phyloP scores from a whole-genome alignment of 2,797 vertebrate genomes.

The Cyprinodon diabolis region DNA sequence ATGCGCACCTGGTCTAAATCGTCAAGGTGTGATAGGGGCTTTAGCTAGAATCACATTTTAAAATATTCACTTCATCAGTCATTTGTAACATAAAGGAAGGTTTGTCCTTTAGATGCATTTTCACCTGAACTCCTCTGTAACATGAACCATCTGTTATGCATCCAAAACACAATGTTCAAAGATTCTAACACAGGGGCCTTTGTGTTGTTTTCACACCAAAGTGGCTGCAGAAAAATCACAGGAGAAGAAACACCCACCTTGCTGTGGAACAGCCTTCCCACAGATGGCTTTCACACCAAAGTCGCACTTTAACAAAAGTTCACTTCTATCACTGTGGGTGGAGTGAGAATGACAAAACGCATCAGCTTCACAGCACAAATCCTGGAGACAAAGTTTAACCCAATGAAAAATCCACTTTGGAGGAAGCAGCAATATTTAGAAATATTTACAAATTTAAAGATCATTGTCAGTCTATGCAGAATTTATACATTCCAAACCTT shows the following conservation, averaged over 20 bases:
- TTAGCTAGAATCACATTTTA: too few species aligned
- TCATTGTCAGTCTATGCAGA: neutral
- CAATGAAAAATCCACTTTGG: neutral
- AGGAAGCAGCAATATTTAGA: neutral
- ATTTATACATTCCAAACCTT: neutral
- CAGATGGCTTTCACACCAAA: slow-evolving; percentile 46
- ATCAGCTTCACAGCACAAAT: slow-evolving; percentile 23
- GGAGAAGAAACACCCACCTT: slow-evolving; percentile 10
- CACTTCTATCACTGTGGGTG: slow-evolving; percentile 37
- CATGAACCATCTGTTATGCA: neutral
- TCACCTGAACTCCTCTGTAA: neutral
- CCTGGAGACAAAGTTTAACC: neutral
- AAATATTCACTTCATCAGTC: too few species aligned
- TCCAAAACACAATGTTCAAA: neutral
- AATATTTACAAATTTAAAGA: neutral
- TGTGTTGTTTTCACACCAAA: slow-evolving; percentile 30
- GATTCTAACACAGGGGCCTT: slow-evolving; percentile 20
- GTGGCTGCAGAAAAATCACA: slow-evolving; percentile 24
- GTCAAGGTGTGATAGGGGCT: too few species aligned
- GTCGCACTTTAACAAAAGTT: slow-evolving; percentile 37
- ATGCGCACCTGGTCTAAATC: too few species aligned
- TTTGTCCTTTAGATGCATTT: neutral
- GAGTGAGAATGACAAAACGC: slow-evolving; percentile 43
- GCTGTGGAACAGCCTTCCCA: slow-evolving; percentile 24
- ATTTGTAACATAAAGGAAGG: neutral